Base-by-base conservation (phyloP, 2,113 vertebrate genomes). In the Neolamprologus falcicula region DNA sequence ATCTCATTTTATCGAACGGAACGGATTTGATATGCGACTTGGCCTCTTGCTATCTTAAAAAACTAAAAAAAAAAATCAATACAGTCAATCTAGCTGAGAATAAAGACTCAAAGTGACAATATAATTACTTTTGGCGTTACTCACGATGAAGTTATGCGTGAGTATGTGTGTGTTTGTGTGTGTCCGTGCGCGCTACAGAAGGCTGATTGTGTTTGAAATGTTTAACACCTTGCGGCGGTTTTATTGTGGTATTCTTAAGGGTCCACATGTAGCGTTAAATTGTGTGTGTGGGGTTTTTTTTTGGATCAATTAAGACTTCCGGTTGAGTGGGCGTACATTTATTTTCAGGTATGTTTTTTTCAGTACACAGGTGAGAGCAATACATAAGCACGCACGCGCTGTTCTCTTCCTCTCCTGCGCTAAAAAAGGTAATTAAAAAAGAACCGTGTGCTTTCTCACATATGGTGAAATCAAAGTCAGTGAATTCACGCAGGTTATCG, bases 221-320 rank as follows among this genome's bases (percentile, higher is more conserved):
- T 66, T 33, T 26, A 78, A 63, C 85, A 78, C 84, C 24, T 89
- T 85, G 86, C 84, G 82, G 82, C 45, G 73, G 89, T 76, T 88
- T 89, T 83, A 80, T 88, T 85, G 47, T 59, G 73, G 31, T 31
- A 42, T 81, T 86, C 82, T 68, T 82, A 50, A 61, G 54, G 16
- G 31, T 24, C 80, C 85, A 80, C 54, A 21, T 83, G 83, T 21
- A 37, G 71, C 83, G 80, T 86, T 61, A 61, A 88, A 89, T 87
- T 73, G 35, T 73, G 35, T 40, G 66, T 16, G 37, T 24, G 12
- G 0, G 5, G 0, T 0, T 1, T 21, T 12, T 26, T 3, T 84
- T 83, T 59, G 13, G 33, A 85, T 88, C 85, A 92, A 91, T 93
- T 89, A 78, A 85, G 57, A 86, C 52, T 79, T 86, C 52, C 83